Evolutionary conservation across 1,140 invertebrate species (phyloP), one percentile per base, ranked within the genome.

Genomic region (Tenebrio molitor): DNA sequence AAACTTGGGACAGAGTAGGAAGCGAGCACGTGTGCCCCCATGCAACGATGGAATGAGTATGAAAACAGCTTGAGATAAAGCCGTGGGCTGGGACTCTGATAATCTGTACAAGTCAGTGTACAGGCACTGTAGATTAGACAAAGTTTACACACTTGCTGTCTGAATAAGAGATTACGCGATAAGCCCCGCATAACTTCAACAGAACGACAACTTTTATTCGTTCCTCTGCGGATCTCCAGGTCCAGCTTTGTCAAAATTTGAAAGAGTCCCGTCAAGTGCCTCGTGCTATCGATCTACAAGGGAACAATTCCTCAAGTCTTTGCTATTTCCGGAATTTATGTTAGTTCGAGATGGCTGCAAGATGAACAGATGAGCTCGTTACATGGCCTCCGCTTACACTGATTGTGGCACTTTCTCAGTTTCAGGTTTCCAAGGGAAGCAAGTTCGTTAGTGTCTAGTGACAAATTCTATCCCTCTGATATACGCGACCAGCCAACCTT

Each of bases 101-200:
- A 71, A 71, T 71, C 69, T 65, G 16, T 19, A 71, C 69, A 12
- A 39, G 53, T 42, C 69, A 64, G 69, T 71, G 39, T 63, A 42
- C 58, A 62, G 53, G 8, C 42, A 39, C 19, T 62, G 41, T 44
- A 65, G 69, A 71, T 71, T 71, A 71, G 36, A 50, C 50, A 17
- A 62, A 33, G 41, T 69, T 50, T 53, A 42, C 36, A 70, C 69
- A 70, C 53, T 70, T 62, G 46, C 69, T 70, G 69, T 62, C 69
- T 70, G 69, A 70, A 70, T 70, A 70, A 58, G 36, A 62, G 50
- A 70, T 70, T 70, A 53, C 33, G 53, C 58, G 69, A 70, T 70
- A 44, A 70, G 53, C 50, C 41, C 14, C 10, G 50, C 44, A 50
- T 58, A 29, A 29, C 50, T 25, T 23, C 17, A 23, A 53, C 17